These are phyloP conservation scores for Lymantria monacha DNA, from an alignment of 2,888 invertebrate species.

Conservation along the genomic window DNA sequence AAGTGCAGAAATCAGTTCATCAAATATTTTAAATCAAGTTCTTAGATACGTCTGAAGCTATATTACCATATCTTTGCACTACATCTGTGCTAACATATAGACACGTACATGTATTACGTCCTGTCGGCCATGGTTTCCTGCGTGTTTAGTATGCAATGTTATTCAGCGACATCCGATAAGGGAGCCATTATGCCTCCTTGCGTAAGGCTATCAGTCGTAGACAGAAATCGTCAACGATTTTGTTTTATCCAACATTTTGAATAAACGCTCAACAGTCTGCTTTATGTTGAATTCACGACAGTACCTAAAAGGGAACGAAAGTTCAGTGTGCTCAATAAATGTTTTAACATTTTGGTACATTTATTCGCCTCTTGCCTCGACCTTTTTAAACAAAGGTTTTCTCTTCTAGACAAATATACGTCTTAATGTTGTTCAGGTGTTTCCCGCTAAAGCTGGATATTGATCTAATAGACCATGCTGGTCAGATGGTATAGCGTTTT, in stretches of 20 bases:
- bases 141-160: slow-evolving; percentile 48
- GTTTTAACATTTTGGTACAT: not conserved
- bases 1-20: slow-evolving; percentile 1
- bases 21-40: not conserved
- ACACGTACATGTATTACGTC: slow-evolving; percentile 30
- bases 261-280: not conserved
- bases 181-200: slow-evolving; percentile 23
- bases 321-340: not conserved
- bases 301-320: slow-evolving; percentile 3
- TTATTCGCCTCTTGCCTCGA: too few species aligned
- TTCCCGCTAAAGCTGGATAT: too few species aligned
- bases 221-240: slow-evolving; percentile 19
- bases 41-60: not conserved
- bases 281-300: slow-evolving; percentile 12
- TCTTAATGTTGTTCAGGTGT: too few species aligned
- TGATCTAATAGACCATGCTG: too few species aligned
- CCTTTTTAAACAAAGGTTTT: too few species aligned
- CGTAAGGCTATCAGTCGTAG: slow-evolving; percentile 17
- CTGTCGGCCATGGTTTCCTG: slow-evolving; percentile 45
- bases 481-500: too few species aligned
- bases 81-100: slow-evolving; percentile 23
- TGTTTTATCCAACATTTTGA: not conserved
- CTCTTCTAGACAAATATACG: too few species aligned
- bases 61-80: slow-evolving; percentile 21
- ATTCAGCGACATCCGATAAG: slow-evolving; percentile 37